phyloP scores from a whole-genome alignment of 2,888 invertebrate genomes.

The Amphipoea lucens region DNA sequence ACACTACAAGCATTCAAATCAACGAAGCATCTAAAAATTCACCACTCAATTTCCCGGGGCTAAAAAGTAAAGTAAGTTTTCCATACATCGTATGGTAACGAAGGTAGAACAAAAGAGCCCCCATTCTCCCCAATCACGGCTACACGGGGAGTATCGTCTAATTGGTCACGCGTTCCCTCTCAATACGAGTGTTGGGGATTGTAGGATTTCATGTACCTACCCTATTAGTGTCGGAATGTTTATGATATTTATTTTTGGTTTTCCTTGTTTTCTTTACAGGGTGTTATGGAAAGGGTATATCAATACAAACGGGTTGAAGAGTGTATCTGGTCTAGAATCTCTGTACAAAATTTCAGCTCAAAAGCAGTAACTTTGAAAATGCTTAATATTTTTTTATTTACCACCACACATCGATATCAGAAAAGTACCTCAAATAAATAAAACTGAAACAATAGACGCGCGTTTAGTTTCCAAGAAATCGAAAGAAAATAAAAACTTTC shows the following conservation, averaged over 20 bases:
- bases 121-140: slow-evolving; percentile 43
- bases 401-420: not conserved
- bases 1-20: slow-evolving; percentile 6
- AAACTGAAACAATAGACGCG: not conserved
- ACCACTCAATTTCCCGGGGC: slow-evolving; percentile 16
- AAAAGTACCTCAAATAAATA: not conserved
- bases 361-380: too few relatives aligned
- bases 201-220: slow-evolving; percentile 46
- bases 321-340: too few relatives aligned
- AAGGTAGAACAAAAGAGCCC: slow-evolving; percentile 43
- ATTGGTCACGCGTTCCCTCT: slow-evolving; percentile 71
- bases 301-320: too few relatives aligned
- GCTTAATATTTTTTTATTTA: too few relatives aligned
- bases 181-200: slow-evolving; percentile 49
- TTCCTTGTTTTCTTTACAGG: too few relatives aligned
- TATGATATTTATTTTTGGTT: slow-evolving; percentile 29
- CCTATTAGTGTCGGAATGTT: slow-evolving; percentile 46
- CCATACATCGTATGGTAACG: slow-evolving; percentile 38
- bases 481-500: slow-evolving; percentile 30
- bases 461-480: slow-evolving; percentile 21
- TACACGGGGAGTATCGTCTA: slow-evolving; percentile 51
- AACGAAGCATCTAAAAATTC: slow-evolving; percentile 21
- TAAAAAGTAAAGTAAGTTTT: slow-evolving; percentile 37
- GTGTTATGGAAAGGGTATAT: too few relatives aligned
- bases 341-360: too few relatives aligned